Conservation (phyloP, 2,113 vertebrate genomes). For the Strix uralensis region DNA sequence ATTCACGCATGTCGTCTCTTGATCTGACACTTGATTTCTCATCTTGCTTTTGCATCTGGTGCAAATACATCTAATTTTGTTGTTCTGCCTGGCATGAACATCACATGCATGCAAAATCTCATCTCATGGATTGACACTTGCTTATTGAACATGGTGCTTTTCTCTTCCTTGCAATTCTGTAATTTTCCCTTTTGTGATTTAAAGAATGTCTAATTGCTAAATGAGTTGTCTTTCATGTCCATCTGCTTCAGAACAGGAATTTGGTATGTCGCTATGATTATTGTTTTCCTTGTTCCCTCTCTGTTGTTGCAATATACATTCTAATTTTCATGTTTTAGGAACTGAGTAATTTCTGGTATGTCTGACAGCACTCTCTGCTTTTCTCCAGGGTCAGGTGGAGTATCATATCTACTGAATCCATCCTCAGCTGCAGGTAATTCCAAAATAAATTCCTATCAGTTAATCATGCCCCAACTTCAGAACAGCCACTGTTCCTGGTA, state of each 20-base stretch:
- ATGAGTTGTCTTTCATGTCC: background rate
- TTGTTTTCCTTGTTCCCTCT: background rate
- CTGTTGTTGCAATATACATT: background rate
- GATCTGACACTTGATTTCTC: background rate
- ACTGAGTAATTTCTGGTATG: background rate
- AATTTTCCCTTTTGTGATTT: background rate
- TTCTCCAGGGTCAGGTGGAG: background rate
- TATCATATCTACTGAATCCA: background rate
- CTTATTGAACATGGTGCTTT: background rate
- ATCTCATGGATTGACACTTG: background rate
- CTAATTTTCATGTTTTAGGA: background rate
- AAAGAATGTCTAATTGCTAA: slow-evolving; percentile 14
- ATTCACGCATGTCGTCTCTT: background rate
- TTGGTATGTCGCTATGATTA: background rate
- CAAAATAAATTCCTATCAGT: background rate
- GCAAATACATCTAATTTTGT: background rate
- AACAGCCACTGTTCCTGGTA: background rate
- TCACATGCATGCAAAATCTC: background rate
- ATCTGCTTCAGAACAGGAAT: background rate
- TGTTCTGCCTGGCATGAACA: background rate
- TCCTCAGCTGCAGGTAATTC: background rate
- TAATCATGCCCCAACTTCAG: background rate
- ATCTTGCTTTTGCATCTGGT: background rate
- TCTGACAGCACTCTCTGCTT: background rate
- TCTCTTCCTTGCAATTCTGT: background rate